A percentile compares a stretch with the other conserved stretches of the same genome.
Conservation (phyloP, 2,113 vertebrate genomes). For the Lota lota region DNA sequence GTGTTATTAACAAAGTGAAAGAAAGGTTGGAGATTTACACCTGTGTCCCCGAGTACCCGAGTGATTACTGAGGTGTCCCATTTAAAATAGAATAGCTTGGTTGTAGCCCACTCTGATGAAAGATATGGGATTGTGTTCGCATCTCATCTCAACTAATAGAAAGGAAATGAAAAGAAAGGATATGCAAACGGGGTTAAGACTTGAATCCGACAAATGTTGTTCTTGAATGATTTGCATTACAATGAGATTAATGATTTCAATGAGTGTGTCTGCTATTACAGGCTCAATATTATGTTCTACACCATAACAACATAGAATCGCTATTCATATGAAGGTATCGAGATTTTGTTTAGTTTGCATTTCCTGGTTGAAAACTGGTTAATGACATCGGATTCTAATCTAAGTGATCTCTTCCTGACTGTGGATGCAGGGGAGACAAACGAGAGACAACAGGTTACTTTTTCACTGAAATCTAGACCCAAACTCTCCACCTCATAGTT, state of each 20-base stretch:
- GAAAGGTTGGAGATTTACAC: constrained; percentile 10
- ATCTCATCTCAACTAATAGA: constrained; percentile 16
- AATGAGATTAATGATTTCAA: not conserved
- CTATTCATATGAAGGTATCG: too few species aligned
- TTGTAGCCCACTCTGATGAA: constrained; percentile 8
- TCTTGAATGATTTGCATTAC: not conserved
- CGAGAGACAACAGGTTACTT: too few species aligned
- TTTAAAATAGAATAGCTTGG: constrained; percentile 1
- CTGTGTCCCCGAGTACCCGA: not conserved
- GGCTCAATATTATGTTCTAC: too few species aligned
- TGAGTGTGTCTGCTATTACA: too few species aligned
- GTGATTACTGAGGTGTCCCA: constrained; percentile 8
- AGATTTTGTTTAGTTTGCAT: too few species aligned
- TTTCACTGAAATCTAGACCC: too few species aligned
- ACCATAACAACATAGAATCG: too few species aligned
- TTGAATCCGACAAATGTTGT: not conserved
- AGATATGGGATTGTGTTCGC: constrained; percentile 6
- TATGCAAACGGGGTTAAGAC: not conserved
- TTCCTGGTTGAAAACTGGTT: too few species aligned
- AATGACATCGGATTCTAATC: too few species aligned
- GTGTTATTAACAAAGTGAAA: constrained; percentile 4
- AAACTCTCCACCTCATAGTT: too few species aligned
- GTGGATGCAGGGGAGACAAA: too few species aligned
- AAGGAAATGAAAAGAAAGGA: constrained; percentile 22
- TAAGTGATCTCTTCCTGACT: too few species aligned